Evolutionary conservation across 2,113 vertebrate genomes (phyloP), one percentile per base, ranked within the genome.

Genomic region (Leptocoma aspasia): DNA sequence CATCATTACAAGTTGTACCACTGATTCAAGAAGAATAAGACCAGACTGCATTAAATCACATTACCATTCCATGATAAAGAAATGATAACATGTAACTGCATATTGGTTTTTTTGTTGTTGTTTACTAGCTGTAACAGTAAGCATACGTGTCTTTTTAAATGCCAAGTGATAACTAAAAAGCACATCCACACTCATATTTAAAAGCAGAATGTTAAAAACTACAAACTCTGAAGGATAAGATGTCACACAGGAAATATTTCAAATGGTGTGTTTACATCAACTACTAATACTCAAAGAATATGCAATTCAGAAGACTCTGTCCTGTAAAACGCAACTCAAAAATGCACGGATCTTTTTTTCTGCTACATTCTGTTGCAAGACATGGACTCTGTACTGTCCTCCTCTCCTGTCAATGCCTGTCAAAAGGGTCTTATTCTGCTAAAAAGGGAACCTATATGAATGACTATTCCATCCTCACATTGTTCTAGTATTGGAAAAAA

Each of bases 231-330:
- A 79, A 23, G 33, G 44, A 45, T 35, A 61, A 22, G 24, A 81
- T 35, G 24, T 69, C 50, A 49, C 24, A 77, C 7, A 17, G 17
- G 37, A 91, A 89, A 47, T 26, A 77, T 10, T 76, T 83, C 30
- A 59, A 64, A 54, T 22, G 37, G 13, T 7, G n/a, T 0, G 0
- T 7, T 4, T 30, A 50, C 8, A 1, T 44, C 24, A 80, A 19
- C 27, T n/a, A 59, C 28, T 35, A 63, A 49, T 1, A 57, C 17
- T 63, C 35, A 49, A 83, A 86, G 24, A 83, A 77, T 17, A 86
- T 11, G 7, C 20, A 87, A 49, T 31, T 72, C 33, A 52, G 37
- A 76, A 79, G 20, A 68, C 30, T 8, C 16, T 61, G 17, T 41
- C 33, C 13, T 42, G 12, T 66, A 85, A 93, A 84, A 84, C 1